A percentile compares a stretch with the other conserved stretches of the same genome.
These are phyloP conservation scores for Liodrosophila aerea DNA, from an alignment of 2,888 invertebrate genomes.

Conservation along the genomic window DNA sequence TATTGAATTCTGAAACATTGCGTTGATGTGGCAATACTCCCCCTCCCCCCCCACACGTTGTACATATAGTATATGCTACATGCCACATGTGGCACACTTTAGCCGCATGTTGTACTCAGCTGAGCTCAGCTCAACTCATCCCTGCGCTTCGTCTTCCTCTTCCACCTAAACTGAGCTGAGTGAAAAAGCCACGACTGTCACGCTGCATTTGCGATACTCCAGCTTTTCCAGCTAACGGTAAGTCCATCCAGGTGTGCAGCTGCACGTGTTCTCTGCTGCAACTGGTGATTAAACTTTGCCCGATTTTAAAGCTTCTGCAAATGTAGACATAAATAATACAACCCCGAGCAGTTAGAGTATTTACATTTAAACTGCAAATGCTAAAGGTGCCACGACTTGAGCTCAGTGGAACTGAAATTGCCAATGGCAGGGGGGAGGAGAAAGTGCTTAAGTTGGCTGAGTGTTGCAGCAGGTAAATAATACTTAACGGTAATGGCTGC, in stretches of 20 bases:
- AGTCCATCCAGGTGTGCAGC: conserved; percentile 31
- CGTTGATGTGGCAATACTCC: conserved; percentile 8
- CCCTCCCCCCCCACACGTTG: background rate
- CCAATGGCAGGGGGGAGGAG: conserved; percentile 2
- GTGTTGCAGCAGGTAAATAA: conserved; percentile 53
- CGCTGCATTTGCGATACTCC: conserved; percentile 60
- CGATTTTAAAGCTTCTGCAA: conserved; percentile 68
- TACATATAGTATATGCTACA: conserved; percentile 7
- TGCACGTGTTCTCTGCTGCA: conserved; percentile 44
- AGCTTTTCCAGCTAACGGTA: conserved; percentile 1
- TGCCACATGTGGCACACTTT: conserved; percentile 22
- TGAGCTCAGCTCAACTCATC: no score
- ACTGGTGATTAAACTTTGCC: conserved; percentile 62
- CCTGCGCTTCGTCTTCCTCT: background rate
- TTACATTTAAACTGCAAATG: background rate
- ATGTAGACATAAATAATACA: conserved; percentile 62
- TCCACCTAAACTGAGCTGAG: conserved; percentile 23
- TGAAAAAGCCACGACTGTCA: conserved; percentile 70
- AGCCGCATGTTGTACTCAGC: conserved; percentile 37
- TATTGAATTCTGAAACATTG: conserved; percentile 69
- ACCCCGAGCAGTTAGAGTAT: no score
- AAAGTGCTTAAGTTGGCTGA: no score
- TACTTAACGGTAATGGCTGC: conserved; percentile 51
- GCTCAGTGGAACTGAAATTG: background rate
- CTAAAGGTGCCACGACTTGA: background rate